Evolutionary conservation across 1,140 invertebrate genomes (phyloP), one percentile per base, ranked within the genome.

Genomic region (Copidosoma floridanum): DNA sequence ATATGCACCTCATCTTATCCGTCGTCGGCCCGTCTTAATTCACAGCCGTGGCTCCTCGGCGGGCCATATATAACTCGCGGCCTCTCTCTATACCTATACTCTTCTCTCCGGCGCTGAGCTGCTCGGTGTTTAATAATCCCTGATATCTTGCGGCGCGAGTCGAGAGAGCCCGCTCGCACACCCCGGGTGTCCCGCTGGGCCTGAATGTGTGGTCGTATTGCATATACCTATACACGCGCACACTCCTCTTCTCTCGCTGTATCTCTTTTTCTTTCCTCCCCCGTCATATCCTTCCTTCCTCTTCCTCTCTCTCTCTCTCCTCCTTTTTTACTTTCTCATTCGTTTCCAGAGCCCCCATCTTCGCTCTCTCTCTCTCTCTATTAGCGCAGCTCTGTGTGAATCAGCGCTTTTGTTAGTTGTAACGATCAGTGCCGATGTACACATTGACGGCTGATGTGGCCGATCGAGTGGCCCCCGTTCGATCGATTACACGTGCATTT

Each of bases 11-110:
- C 72, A 66, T 71, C 71, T 11, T 20, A 55, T 69, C 68, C 54
- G 68, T 75, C 73, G 73, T 74, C 71, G 71, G 72, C 68, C 67
- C 60, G 60, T 56, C 66, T 79, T 79, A 79, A 78, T 77, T 79
- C 77, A 77, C 76, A 76, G 71, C 73, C 74, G 48, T 63, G 48
- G 23, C 60, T 58, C 60, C n/a, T n/a, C n/a, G n/a, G n/a, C n/a
- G n/a, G n/a, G n/a, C n/a, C n/a, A 63, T 56, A 61, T 73, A 77
- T 77, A 79, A 79, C 72, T 79, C 71, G 71, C 71, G 26, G 38
- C 67, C 73, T 71, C 77, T 73, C 73, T 71, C 70, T 75, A 38
- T 46, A 11, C 16, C 18, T 43, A 16, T 20, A 3, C 5, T 20
- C 21, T 16, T 38, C 37, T 38, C 12, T 16, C 12, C 37, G 10